Evolutionary conservation across 2,113 vertebrate genomes (phyloP).

Genomic region (Diphyllodes magnificus): DNA sequence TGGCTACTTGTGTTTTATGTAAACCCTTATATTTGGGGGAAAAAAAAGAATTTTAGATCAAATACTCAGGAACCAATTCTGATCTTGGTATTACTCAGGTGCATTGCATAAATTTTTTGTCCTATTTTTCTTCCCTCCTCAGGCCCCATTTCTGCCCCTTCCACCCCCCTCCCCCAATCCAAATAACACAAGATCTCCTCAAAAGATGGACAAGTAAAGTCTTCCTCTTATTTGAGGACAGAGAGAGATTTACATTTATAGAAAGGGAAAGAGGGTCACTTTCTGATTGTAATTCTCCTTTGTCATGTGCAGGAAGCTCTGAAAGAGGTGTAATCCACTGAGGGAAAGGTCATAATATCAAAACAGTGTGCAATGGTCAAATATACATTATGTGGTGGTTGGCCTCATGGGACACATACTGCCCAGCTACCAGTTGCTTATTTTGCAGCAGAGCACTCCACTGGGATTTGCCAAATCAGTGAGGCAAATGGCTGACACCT

Average conservation of each 20-base stretch:
- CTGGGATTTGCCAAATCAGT: neutral
- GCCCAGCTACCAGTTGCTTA: neutral
- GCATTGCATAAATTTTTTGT: fast-evolving
- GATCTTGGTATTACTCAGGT: neutral
- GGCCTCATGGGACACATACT: neutral
- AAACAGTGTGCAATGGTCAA: neutral
- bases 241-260: neutral
- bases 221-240: neutral
- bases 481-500: neutral
- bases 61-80: neutral
- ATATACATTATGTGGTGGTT: neutral
- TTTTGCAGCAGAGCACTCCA: neutral
- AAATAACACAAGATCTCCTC: neutral
- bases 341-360: neutral
- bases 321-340: neutral
- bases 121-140: neutral
- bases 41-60: neutral
- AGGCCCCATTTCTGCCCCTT: neutral
- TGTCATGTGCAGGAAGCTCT: neutral
- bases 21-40: neutral
- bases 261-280: neutral
- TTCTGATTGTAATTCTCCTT: neutral
- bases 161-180: fast-evolving
- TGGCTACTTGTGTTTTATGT: neutral
- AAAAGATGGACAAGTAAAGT: neutral